These are phyloP conservation scores for Papilio protenor DNA, from an alignment of 2,888 invertebrate genomes.

Conservation along the genomic window DNA sequence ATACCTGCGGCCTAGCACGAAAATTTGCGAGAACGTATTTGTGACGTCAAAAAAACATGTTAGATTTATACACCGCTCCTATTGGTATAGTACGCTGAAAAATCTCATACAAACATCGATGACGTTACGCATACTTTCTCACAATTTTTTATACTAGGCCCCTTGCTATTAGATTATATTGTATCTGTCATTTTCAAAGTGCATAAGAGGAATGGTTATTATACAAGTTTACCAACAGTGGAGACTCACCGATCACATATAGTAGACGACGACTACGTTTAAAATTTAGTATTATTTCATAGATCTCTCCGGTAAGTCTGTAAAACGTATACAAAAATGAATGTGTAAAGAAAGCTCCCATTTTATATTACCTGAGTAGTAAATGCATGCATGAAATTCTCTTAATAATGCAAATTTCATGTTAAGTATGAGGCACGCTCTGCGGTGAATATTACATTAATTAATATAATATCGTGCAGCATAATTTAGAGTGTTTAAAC, in stretches of 20 bases:
- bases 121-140: no score
- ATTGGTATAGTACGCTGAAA: no score
- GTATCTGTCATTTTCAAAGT: no score
- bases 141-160: no score
- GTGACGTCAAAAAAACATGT: no score
- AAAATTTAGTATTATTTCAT: neutral
- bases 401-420: conserved; percentile 24
- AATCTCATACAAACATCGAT: no score
- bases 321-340: neutral
- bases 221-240: neutral
- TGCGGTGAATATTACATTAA: conserved; percentile 22
- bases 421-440: conserved; percentile 21
- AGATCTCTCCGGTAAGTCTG: neutral
- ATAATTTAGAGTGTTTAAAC: conserved; percentile 18
- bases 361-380: conserved; percentile 16
- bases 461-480: conserved; percentile 16
- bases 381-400: conserved; percentile 23
- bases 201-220: neutral
- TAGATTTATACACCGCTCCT: no score
- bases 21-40: no score
- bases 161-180: no score
- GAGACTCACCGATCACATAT: neutral
- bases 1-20: no score
- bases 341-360: neutral
- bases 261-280: neutral